Evolutionary conservation across 2,797 vertebrate genomes (phyloP).

Genomic region (Melanotaenia trifasciata): DNA sequence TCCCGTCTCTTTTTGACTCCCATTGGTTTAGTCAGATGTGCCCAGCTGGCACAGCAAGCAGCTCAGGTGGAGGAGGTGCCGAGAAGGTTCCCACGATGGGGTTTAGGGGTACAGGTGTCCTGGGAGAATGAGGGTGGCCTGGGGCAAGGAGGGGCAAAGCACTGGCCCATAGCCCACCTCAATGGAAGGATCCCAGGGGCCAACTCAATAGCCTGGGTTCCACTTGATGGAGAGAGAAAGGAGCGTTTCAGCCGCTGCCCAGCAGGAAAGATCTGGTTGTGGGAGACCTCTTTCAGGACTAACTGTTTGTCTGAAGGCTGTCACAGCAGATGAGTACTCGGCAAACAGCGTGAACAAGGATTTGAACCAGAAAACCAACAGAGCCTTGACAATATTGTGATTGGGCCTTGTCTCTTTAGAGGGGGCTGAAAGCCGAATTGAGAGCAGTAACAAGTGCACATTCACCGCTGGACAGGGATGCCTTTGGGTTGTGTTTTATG

Average conservation of each 20-base stretch:
- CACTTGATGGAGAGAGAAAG: conserved; percentile 98
- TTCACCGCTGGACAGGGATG: conserved; percentile 81
- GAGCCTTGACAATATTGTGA: conserved; percentile 93
- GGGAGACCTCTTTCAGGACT: conserved; percentile 95
- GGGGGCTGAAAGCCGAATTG: conserved; percentile 87
- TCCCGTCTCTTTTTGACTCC: conserved; percentile 59
- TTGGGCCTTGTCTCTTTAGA: conserved; percentile 88
- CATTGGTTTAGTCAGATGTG: conserved; percentile 65
- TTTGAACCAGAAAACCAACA: conserved; percentile 98
- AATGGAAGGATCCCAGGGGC: conserved; percentile 94
- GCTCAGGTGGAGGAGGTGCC: conserved; percentile 74
- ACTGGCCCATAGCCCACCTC: conserved; percentile 90
- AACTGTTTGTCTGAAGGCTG: conserved; percentile 97
- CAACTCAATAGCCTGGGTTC: conserved; percentile 93
- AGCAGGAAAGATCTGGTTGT: conserved; percentile 96
- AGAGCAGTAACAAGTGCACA: conserved; percentile 88
- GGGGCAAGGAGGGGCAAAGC: conserved; percentile 77
- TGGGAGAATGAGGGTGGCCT: conserved; percentile 84
- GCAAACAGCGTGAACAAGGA: conserved; percentile 99
- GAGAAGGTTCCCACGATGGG: conserved; percentile 81
- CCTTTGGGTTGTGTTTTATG: conserved; percentile 83
- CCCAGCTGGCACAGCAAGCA: conserved; percentile 70
- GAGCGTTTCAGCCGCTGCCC: conserved; percentile 91
- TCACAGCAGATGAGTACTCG: conserved; percentile 98
- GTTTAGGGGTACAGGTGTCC: conserved; percentile 86